Percentiles rank a stretch among this genome's conserved stretches.
Conservation (phyloP, 2,888 invertebrate genomes). For the Lissocephala sabroskyi region DNA sequence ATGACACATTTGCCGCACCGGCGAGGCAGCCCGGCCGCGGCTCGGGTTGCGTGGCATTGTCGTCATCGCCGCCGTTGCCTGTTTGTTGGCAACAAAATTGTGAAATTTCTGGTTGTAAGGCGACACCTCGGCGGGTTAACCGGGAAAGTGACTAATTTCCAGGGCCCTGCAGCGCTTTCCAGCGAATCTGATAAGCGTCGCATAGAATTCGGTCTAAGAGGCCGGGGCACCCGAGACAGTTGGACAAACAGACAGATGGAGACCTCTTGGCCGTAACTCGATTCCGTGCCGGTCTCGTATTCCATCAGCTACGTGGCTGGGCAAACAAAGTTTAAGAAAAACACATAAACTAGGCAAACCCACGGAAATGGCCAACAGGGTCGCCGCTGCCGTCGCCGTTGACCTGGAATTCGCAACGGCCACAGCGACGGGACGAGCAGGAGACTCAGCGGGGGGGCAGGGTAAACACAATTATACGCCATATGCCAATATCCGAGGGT, state of each 20-base stretch:
- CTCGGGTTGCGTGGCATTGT: too few species aligned
- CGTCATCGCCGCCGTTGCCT: slow-evolving; percentile 5
- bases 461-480: not conserved
- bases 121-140: slow-evolving; percentile 28
- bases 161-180: too few species aligned
- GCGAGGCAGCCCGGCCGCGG: too few species aligned
- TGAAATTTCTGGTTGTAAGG: slow-evolving; percentile 48
- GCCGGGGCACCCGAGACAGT: too few species aligned
- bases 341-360: slow-evolving; percentile 22
- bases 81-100: slow-evolving; percentile 45
- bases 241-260: too few species aligned
- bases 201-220: too few species aligned
- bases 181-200: too few species aligned
- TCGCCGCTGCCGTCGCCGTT: slow-evolving; percentile 1
- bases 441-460: not conserved
- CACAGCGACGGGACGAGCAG: not conserved
- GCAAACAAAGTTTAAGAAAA: slow-evolving; percentile 9
- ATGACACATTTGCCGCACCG: slow-evolving; percentile 66
- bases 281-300: slow-evolving; percentile 30
- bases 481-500: too few species aligned
- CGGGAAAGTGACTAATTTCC: not conserved
- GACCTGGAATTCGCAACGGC: not conserved
- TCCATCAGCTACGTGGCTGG: slow-evolving; percentile 14
- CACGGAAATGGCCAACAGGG: not conserved
- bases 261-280: too few species aligned